Percentiles rank a stretch among this genome's conserved stretches.
Conservation (phyloP, 2,888 invertebrate species). For the Drosophila mettleri region DNA sequence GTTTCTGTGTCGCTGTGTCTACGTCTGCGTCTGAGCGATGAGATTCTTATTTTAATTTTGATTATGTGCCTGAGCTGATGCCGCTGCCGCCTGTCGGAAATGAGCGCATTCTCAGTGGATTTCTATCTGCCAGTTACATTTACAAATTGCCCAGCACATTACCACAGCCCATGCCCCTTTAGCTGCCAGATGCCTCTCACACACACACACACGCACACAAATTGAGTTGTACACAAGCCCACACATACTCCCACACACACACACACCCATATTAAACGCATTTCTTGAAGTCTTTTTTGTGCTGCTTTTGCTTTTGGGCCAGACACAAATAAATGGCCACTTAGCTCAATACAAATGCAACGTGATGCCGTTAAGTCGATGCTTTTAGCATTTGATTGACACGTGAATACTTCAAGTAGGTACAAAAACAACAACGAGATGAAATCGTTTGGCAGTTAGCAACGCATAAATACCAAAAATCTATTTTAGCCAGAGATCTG, state of each 20-base stretch:
- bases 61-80: conserved; percentile 55
- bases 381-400: conserved; percentile 74
- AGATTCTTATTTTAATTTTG: conserved; percentile 80
- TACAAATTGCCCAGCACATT: conserved; percentile 74
- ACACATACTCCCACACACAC: neutral
- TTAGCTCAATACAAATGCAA: conserved; percentile 57
- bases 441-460: conserved; percentile 57
- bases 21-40: conserved; percentile 74
- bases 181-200: neutral
- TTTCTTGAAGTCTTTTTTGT: conserved; percentile 36
- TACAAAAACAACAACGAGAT: conserved; percentile 21
- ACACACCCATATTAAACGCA: conserved; percentile 36
- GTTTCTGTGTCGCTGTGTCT: conserved; percentile 8
- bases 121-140: conserved; percentile 76
- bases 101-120: conserved; percentile 57
- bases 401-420: conserved; percentile 47
- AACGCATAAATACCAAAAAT: conserved; percentile 47
- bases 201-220: conserved; percentile 13
- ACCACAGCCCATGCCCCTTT: conserved; percentile 18
- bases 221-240: conserved; percentile 59
- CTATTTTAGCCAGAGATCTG: conserved; percentile 1
- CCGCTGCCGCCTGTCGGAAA: conserved; percentile 40
- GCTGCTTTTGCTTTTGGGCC: conserved; percentile 8
- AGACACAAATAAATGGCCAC: conserved; percentile 58
- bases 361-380: conserved; percentile 61